Percentiles rank a stretch among this genome's conserved stretches.
These are phyloP conservation scores for Pipistrellus pygmaeus DNA, from an alignment of 2,797 vertebrate species.

Conservation along the genomic window DNA sequence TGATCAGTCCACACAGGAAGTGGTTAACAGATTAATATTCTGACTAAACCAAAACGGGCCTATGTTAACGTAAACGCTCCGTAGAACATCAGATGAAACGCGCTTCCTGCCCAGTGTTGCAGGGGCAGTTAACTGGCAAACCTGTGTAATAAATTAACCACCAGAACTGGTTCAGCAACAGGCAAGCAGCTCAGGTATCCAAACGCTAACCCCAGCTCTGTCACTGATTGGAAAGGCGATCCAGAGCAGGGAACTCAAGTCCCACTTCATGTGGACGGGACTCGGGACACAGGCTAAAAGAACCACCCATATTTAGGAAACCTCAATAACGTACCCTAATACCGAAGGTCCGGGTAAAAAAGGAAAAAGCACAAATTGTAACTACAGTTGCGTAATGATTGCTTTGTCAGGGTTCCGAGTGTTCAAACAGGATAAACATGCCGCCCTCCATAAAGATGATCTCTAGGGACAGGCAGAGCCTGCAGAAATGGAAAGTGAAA, in stretches of 20 bases:
- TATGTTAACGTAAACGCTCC: background rate
- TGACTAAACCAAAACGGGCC: background rate
- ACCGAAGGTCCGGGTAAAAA: constrained; percentile 27
- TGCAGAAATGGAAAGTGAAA: constrained; percentile 54
- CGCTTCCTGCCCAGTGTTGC: background rate
- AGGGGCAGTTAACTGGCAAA: constrained; percentile 68
- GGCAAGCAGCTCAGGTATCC: constrained; percentile 48
- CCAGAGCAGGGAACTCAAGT: background rate
- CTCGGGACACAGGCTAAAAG: background rate
- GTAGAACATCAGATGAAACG: background rate
- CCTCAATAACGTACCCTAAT: background rate
- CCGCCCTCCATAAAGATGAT: background rate
- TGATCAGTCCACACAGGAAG: background rate
- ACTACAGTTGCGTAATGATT: background rate
- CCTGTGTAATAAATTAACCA: constrained; percentile 73
- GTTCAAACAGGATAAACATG: constrained; percentile 10
- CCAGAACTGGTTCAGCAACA: constrained; percentile 78
- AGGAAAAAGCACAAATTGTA: constrained; percentile 5
- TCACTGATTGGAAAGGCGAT: constrained; percentile 56
- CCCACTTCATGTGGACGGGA: background rate
- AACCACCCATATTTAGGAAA: background rate
- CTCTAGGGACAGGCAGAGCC: constrained; percentile 22
- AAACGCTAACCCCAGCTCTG: constrained; percentile 56
- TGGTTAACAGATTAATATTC: background rate
- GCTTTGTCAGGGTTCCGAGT: background rate